Evolutionary conservation across 1,140 invertebrate genomes (phyloP).

Genomic region (Idris sp.): DNA sequence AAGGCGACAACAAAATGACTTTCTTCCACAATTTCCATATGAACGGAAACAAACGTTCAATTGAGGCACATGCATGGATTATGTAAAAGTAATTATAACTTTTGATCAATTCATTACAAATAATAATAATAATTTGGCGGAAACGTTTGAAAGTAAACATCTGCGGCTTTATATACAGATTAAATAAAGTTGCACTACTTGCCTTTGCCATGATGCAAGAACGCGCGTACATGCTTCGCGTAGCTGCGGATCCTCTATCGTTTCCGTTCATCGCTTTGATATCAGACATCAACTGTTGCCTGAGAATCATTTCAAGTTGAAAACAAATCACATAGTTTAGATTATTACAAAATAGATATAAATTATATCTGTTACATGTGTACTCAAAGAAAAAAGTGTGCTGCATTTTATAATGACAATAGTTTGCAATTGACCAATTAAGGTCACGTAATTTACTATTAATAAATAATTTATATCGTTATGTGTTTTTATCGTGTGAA

Average conservation of each 20-base stretch:
- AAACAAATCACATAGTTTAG: constrained; percentile 16
- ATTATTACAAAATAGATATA: constrained; percentile 34
- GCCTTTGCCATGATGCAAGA: too few species aligned
- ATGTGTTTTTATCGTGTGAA: constrained; percentile 21
- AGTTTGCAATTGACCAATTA: constrained; percentile 13
- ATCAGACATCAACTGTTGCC: constrained; percentile 19
- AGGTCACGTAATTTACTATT: constrained; percentile 8
- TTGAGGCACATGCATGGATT: too few species aligned
- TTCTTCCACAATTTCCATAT: constrained; percentile 1
- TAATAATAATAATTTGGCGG: constrained; percentile 10
- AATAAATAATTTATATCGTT: too few species aligned
- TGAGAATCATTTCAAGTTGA: constrained; percentile 27
- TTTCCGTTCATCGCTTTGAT: constrained; percentile 49
- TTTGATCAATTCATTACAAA: constrained; percentile 25
- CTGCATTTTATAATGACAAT: constrained; percentile 7
- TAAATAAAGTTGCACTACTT: constrained; percentile 44
- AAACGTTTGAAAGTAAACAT: constrained; percentile 25
- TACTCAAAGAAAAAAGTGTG: neutral
- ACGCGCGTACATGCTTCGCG: too few species aligned
- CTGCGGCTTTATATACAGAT: constrained; percentile 32
- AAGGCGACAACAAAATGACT: neutral
- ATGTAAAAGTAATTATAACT: constrained; percentile 24
- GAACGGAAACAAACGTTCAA: constrained; percentile 6
- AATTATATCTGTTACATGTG: too few species aligned
- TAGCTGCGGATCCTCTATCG: constrained; percentile 35